Evolutionary conservation across 2,888 invertebrate genomes (phyloP).

Genomic region (Amiota mariae): DNA sequence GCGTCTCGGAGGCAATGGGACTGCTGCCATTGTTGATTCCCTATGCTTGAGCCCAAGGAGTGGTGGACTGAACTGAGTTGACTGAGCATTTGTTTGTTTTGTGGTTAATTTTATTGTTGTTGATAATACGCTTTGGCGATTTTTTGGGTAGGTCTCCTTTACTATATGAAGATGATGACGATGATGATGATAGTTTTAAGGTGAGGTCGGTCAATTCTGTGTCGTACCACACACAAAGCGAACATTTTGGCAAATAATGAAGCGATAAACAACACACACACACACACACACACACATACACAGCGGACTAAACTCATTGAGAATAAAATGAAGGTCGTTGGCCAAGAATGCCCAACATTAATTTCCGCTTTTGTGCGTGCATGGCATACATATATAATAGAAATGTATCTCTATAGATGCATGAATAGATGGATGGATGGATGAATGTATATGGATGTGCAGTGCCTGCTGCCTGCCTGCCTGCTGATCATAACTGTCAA

Average conservation of each 20-base stretch:
- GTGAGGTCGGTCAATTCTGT: constrained; percentile 55
- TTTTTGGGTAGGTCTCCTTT: constrained; percentile 7
- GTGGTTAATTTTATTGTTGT: not conserved
- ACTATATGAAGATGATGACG: not conserved
- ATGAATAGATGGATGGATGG: too few relatives aligned
- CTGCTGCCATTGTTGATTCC: not conserved
- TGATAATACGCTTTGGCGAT: not conserved
- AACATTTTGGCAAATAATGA: not conserved
- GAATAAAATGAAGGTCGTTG: constrained; percentile 12
- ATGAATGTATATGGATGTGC: too few relatives aligned
- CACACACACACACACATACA: not conserved
- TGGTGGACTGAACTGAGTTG: constrained; percentile 35
- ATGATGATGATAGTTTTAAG: constrained; percentile 43
- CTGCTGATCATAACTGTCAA: constrained; percentile 29
- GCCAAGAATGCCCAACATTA: not conserved
- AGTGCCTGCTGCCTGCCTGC: not conserved
- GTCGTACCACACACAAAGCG: not conserved
- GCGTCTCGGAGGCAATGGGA: not conserved
- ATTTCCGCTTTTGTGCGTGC: not conserved
- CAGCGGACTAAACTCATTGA: not conserved
- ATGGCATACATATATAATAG: not conserved
- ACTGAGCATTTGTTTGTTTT: not conserved
- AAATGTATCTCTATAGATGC: too few relatives aligned
- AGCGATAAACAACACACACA: not conserved
- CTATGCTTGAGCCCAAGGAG: constrained; percentile 42